Base-by-base conservation (phyloP, 2,113 vertebrate genomes). In the Saguinus midas region DNA sequence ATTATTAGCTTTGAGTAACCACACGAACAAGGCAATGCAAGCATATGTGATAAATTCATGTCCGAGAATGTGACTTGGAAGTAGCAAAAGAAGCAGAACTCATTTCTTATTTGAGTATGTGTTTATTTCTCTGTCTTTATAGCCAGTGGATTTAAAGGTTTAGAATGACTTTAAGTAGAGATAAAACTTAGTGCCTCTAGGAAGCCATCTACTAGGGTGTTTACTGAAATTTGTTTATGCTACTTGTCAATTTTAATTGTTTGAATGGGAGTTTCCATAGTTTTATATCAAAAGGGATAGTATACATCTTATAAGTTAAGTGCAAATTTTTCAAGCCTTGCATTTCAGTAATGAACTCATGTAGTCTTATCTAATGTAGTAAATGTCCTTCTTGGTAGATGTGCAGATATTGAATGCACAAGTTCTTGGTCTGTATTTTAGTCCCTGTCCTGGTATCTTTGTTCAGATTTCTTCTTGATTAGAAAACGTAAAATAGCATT, bases 1-100 rank as follows among this genome's bases (percentile, higher is more conserved):
- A 79, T 96, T 25, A 45, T 27, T 84, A 50, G 58, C 57, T 96
- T 91, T 61, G 50, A 89, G 48, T 78, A 52, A 93, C 86, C 79
- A 68, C 43, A 66, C 43, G 68, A 88, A 55, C 40, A 68, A 40
- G 12, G 48, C n/a, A 73, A 6, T 82, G 48, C 21, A 73, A 37
- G 35, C 27, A 57, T 29, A 81, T 81, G 45, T 12, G 64, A 81
- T 64, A 20, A 58, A 29, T 82, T 89, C 18, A 35, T 50, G 73
- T 82, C 83, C 66, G 37, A 79, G 32, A 84, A 78, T 83, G 52
- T 83, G 48, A 18, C 66, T 91, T 43, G 40, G 32, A 88, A 45
- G 21, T 78, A n/a, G 68, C 48, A 48, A 48, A 48, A 48, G 76
- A 70, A 86, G 43, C 29, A 96, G 57, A 82, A n/a, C 45, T 23